A percentile compares a stretch with the other conserved stretches of the same genome.
phyloP scores from a whole-genome alignment of 2,113 vertebrate species.

The Excalfactoria chinensis region DNA sequence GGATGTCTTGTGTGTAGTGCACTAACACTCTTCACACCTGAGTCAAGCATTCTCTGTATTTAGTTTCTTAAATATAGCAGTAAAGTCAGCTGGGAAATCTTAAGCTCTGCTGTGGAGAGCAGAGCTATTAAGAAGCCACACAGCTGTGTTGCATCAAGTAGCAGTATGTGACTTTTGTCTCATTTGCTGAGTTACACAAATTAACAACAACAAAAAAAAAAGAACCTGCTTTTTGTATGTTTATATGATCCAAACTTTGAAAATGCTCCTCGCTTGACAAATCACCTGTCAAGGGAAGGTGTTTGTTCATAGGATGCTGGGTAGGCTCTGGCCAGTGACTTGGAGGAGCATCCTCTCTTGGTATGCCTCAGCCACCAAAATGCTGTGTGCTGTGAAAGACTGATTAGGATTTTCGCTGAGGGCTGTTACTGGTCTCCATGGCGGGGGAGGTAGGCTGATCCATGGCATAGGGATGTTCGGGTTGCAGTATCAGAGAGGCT shows the following conservation, averaged over 20 bases:
- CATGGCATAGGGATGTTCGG: constrained; percentile 36
- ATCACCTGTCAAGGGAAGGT: not conserved
- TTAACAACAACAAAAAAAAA: not conserved
- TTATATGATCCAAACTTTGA: not conserved
- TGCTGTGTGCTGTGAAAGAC: rapidly evolving
- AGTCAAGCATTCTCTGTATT: constrained; percentile 51
- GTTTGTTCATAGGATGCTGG: not conserved
- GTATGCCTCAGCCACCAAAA: rapidly evolving
- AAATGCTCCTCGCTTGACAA: not conserved
- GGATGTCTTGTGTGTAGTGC: not conserved
- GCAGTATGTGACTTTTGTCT: not conserved
- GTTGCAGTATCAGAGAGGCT: constrained; percentile 44
- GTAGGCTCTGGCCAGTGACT: not conserved
- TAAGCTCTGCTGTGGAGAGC: not conserved
- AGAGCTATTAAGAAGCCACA: constrained; percentile 23
- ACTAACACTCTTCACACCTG: constrained; percentile 40
- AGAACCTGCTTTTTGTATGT: not conserved
- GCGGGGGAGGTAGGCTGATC: constrained; percentile 7
- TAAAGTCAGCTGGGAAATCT: constrained; percentile 41
- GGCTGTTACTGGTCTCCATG: not conserved
- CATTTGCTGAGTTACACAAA: not conserved
- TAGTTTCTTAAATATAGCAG: constrained; percentile 45
- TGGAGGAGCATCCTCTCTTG: not conserved
- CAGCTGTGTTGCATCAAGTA: not conserved
- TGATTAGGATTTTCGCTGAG: not conserved